phyloP scores from a whole-genome alignment of 2,888 invertebrate genomes.

The Melolontha melolontha region DNA sequence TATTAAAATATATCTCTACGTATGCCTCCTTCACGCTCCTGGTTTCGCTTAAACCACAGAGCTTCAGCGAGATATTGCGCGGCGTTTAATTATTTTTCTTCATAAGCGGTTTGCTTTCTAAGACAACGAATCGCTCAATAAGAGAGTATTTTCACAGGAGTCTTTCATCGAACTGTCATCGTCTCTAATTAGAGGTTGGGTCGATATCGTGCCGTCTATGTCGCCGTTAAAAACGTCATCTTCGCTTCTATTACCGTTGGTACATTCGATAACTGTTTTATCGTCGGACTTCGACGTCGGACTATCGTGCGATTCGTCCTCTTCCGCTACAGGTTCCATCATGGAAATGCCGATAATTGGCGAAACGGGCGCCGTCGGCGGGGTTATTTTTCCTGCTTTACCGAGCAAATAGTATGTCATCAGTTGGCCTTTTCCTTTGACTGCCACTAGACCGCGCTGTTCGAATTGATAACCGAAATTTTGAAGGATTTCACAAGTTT shows the following conservation, averaged over 20 bases:
- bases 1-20: too few species aligned
- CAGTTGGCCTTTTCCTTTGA: slow-evolving; percentile 97
- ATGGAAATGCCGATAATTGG: slow-evolving; percentile 54
- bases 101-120: slow-evolving; percentile 6
- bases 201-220: slow-evolving; percentile 54
- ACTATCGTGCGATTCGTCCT: slow-evolving; percentile 64
- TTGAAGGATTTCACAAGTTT: slow-evolving; percentile 90
- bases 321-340: slow-evolving; percentile 65
- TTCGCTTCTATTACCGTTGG: slow-evolving; percentile 56
- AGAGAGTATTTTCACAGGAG: slow-evolving; percentile 59
- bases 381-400: slow-evolving; percentile 65
- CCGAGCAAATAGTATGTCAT: slow-evolving; percentile 93
- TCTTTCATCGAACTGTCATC: slow-evolving; percentile 59
- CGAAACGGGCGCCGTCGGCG: slow-evolving; percentile 61
- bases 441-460: slow-evolving; percentile 93
- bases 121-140: slow-evolving; percentile 55
- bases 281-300: slow-evolving; percentile 63
- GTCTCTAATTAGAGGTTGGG: slow-evolving; percentile 56
- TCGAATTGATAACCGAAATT: slow-evolving; percentile 93
- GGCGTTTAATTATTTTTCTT: too few species aligned
- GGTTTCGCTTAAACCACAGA: too few species aligned
- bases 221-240: slow-evolving; percentile 59
- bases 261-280: slow-evolving; percentile 62
- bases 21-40: too few species aligned
- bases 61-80: too few species aligned